Base-by-base conservation (phyloP, 1,140 invertebrate genomes). In the Calliopsis andreniformis region DNA sequence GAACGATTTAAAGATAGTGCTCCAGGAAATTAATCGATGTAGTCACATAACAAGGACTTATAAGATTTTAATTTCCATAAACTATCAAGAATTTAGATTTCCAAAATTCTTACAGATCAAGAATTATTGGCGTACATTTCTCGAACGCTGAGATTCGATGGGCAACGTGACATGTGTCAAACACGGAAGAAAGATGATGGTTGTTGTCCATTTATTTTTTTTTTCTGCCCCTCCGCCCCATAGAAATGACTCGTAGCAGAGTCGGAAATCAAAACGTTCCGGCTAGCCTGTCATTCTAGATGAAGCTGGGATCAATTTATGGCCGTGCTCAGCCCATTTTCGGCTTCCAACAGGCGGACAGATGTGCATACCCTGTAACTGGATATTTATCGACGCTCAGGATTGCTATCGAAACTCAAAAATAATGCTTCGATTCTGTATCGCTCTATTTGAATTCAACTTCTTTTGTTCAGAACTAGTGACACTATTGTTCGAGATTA, bases 41-140 rank as follows among this genome's bases (percentile, higher is more conserved):
- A n/a, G n/a, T n/a, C n/a, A n/a, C n/a, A n/a, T n/a, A n/a, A n/a
- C n/a, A n/a, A n/a, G n/a, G n/a, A n/a, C n/a, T n/a, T n/a, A n/a
- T n/a, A n/a, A n/a, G n/a, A n/a, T n/a, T n/a, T n/a, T n/a, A n/a
- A n/a, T n/a, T n/a, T n/a, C n/a, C n/a, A n/a, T n/a, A n/a, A n/a
- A n/a, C n/a, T n/a, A 35, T 56, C 64, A 14, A 3, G 49, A 59
- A 63, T 79, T 25, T 16, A n/a, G n/a, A n/a, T n/a, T 30, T 59
- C 43, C 25, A 56, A 14, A 43, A 30, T 28, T 25, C 56, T 61
- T 39, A 51, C 69, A 39, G 45, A 32, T 55, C 66, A 58, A 63
- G 70, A 72, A 79, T 81, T 81, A 81, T 81, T 47, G 76, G 75
- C 69, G 68, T 18, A 23, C 56, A 68, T 56, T 55, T 32, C 56